Evolutionary conservation across 2,888 invertebrate genomes (phyloP).

Genomic region (Vannuccia rotundouncinata): DNA sequence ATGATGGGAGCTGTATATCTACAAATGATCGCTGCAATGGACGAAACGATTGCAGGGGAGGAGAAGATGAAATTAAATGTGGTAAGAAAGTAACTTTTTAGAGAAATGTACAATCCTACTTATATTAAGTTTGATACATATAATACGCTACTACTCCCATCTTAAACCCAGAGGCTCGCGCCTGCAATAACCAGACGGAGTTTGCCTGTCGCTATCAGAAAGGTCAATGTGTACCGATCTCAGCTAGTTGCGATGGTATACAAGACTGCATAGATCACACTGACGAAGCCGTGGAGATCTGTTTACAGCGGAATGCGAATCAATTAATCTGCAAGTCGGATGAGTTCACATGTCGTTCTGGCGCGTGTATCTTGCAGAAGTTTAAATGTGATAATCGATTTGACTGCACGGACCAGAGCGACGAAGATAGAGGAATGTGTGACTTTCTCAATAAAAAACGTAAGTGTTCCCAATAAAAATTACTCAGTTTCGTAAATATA

Average conservation of each 20-base stretch:
- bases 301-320: not conserved
- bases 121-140: not conserved
- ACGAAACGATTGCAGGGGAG: not conserved
- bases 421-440: not conserved
- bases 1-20: not conserved
- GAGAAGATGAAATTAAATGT: not conserved
- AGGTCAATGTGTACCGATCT: not conserved
- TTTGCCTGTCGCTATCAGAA: not conserved
- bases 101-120: too few relatives aligned
- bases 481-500: too few relatives aligned
- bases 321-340: not conserved
- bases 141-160: not conserved
- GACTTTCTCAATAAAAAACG: not conserved
- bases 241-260: not conserved
- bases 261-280: not conserved
- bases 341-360: not conserved
- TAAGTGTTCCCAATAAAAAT: not conserved
- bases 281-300: not conserved
- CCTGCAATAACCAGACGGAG: not conserved
- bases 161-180: not conserved
- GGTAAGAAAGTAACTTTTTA: not conserved
- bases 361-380: not conserved
- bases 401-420: not conserved
- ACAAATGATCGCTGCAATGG: not conserved
- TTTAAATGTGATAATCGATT: not conserved